A percentile compares a stretch with the other conserved stretches of the same genome.
Conservation (phyloP, 2,888 invertebrate genomes). For the Apotomis betuletana region DNA sequence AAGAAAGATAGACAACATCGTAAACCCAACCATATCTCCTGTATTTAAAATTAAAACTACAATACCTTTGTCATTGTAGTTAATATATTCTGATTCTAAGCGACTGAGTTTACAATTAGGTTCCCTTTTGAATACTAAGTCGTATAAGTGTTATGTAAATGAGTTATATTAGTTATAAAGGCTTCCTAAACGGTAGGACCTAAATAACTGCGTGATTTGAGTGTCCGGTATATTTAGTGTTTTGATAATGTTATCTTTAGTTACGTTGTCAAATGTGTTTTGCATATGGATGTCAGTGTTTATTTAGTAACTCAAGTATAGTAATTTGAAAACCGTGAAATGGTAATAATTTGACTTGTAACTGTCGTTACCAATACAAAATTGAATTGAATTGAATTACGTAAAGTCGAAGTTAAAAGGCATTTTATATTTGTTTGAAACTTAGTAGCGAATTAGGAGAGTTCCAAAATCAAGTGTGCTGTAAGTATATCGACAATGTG, state of each 20-base stretch:
- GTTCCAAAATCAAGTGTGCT: too few species aligned
- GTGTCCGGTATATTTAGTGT: conserved; percentile 7
- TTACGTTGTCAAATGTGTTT: not conserved
- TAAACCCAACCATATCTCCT: not conserved
- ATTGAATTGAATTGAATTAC: too few species aligned
- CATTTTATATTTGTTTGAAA: too few species aligned
- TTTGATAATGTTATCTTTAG: conserved; percentile 14
- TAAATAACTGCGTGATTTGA: conserved; percentile 21
- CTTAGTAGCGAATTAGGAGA: too few species aligned
- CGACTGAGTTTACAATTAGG: conserved; percentile 29
- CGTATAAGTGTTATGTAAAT: conserved; percentile 37
- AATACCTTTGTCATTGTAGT: not conserved
- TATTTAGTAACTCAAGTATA: too few species aligned
- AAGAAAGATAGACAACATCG: conserved; percentile 3
- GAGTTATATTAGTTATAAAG: conserved; percentile 33
- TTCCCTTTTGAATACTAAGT: conserved; percentile 37
- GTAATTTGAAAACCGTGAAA: too few species aligned
- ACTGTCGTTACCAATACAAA: too few species aligned
- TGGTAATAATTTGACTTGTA: too few species aligned
- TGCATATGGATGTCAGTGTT: not conserved
- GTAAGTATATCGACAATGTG: too few species aligned
- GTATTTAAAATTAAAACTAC: not conserved
- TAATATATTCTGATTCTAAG: not conserved
- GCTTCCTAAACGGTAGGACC: conserved; percentile 24
- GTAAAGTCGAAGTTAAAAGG: too few species aligned